Evolutionary conservation across 2,888 invertebrate species (phyloP), one percentile per base, ranked within the genome.

Genomic region (Zhengitettix transpicula): DNA sequence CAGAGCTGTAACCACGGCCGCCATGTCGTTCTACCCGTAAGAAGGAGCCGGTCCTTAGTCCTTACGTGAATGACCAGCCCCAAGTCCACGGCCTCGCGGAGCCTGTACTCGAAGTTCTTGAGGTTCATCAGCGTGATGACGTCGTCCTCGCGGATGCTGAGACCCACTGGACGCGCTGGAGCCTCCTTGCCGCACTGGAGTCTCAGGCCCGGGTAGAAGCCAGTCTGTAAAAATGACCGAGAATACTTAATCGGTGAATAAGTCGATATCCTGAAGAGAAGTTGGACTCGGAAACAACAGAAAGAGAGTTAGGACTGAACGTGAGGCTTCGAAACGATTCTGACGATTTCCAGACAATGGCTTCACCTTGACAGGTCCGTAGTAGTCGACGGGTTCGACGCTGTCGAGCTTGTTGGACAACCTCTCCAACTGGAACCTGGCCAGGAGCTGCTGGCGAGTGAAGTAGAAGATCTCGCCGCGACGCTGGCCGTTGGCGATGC

Each of bases 391-490:
- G 10, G 77, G 74, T 42, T 78, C 76, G 63, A 87, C 81, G 63
- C 84, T 82, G n/a, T 81, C 81, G 57, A 84, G 75, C 62, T 81
- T 82, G 68, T 84, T 81, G 12, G 85, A 82, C 60, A 87, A 73
- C 70, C 88, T 82, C 70, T 88, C 87, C 74, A 87, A 76, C 69
- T 87, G 78, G 75, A 84, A 87, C 68, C 85, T 82, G 62, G 83
- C 80, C 66, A 84, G 68, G 14, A 85, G 68, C 70, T 86, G 84
- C 67, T 84, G 81, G 69, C 84, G 81, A 69, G 77, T 75, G 74
- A 77, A 81, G 70, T 81, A 80, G 64, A 68, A 68, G n/a, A 68
- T 64, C 61, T 69, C 69, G 40, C 68, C 69, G 58, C 70, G 68
- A 65, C 17, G 28, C 8, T 67, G 60, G 63, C 81, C 77, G 67